Evolutionary conservation across 2,797 vertebrate genomes (phyloP), one percentile per base, ranked within the genome.

Genomic region (Prunella strophiata): DNA sequence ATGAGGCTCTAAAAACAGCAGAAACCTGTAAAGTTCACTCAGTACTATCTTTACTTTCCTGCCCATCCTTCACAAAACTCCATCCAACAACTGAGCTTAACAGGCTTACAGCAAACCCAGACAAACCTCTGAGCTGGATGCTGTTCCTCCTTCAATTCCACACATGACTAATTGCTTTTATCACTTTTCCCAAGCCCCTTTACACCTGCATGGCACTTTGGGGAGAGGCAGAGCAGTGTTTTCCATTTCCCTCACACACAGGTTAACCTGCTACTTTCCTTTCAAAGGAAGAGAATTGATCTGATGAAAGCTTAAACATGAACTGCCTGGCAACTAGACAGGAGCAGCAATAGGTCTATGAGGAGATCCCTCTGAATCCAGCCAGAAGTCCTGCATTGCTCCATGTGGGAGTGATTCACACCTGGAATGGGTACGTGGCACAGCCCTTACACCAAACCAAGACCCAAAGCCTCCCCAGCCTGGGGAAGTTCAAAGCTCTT

Each of bases 381-480:
- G 61, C 48, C 87, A 71, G 71, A 52, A 92, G 16, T 25, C 2
- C 0, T 13, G 73, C 2, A 11, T 11, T 75, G 68, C 50, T 77
- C 34, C 61, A 10, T 15, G 5, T 32, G 68, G 93, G 75, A 91
- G 38, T 1, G 47, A 65, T 77, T 94, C 38, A 7, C 61, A 2
- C 29, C 4, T 0, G 57, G 57, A 4, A 0, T 0, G 3, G 36
- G 34, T 13, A 0, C 3, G 0, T 65, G 79, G 76, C 50, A 13
- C 47, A 57, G 88, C 52, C 68, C n/a, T 82, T 4, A 29, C 51
- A 17, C 71, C 22, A 7, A 66, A 57, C 1, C 6, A 42, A 32
- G 51, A 61, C 55, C 40, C 42, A 27, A 55, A 85, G 11, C 40
- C 50, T 68, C 61, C 65, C 27, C 23, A 75, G 26, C 36, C n/a